Conservation (phyloP, 2,797 vertebrate genomes). For the Chloroceryle inda region DNA sequence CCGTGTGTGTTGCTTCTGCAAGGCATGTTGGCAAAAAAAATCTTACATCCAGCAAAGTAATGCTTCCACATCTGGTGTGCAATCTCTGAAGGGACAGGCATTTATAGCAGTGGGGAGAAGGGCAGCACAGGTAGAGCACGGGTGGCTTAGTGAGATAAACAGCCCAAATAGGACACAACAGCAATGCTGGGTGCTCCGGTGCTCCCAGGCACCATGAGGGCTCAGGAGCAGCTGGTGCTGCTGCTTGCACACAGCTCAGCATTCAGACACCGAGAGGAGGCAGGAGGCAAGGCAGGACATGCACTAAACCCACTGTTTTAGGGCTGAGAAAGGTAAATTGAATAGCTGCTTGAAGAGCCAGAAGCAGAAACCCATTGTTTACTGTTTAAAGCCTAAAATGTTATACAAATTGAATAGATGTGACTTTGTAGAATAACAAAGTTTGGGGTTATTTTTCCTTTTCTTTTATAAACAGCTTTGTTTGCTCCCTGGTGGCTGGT, state of each 20-base stretch:
- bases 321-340: not conserved
- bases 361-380: not conserved
- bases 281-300: not conserved
- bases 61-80: not conserved
- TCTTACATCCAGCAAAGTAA: not conserved
- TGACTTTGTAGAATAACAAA: not conserved
- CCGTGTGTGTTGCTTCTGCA: not conserved
- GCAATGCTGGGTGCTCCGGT: not conserved
- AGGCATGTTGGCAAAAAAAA: not conserved
- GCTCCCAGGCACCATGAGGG: accelerated
- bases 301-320: not conserved
- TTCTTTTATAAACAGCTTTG: not conserved
- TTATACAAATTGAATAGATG: not conserved
- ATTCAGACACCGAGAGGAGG: not conserved
- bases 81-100: not conserved
- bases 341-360: not conserved
- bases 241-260: not conserved
- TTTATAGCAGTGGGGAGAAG: not conserved
- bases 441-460: accelerated
- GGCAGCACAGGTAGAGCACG: not conserved
- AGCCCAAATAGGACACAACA: not conserved
- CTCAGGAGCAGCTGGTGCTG: not conserved
- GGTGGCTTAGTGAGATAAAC: not conserved
- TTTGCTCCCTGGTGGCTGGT: not conserved
- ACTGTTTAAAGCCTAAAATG: not conserved